Conservation (phyloP, 1,140 invertebrate genomes). For the Mactra quadrangularis region DNA sequence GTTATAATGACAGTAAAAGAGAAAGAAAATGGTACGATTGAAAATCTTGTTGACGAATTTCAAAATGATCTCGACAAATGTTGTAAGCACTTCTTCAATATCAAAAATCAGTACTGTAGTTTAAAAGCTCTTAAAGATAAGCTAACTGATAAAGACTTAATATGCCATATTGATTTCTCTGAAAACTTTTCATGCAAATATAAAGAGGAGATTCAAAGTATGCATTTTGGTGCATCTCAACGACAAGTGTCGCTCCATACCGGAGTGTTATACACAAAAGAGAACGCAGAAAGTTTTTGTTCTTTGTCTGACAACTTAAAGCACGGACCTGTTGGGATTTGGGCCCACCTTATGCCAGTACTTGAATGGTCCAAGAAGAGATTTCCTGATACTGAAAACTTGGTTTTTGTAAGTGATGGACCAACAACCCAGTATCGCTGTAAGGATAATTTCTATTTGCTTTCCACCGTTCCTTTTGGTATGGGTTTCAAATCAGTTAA, state of each 20-base stretch:
- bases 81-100: conserved; percentile 26
- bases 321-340: conserved; percentile 1
- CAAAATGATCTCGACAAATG: background rate
- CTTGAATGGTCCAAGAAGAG: background rate
- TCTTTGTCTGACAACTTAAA: conserved; percentile 32
- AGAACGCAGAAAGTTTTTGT: background rate
- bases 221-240: conserved; percentile 22
- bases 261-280: conserved; percentile 25
- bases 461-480: conserved; percentile 3
- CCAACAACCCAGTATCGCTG: conserved; percentile 66
- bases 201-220: conserved; percentile 31
- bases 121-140: conserved; percentile 11
- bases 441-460: conserved; percentile 61
- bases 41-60: conserved; percentile 9
- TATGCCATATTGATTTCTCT: conserved; percentile 44
- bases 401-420: conserved; percentile 27
- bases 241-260: conserved; percentile 41
- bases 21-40: conserved; percentile 9
- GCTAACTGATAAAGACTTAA: background rate
- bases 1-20: conserved; percentile 28
- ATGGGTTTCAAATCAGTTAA: conserved; percentile 29
- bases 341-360: conserved; percentile 32
- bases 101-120: background rate
- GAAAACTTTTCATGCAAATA: conserved; percentile 45
- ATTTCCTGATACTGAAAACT: too few relatives aligned